Percentiles rank a stretch among this genome's conserved stretches.
These are phyloP conservation scores for Chaetorhynchus papuensis DNA, from an alignment of 2,113 vertebrate species.

Conservation along the genomic window DNA sequence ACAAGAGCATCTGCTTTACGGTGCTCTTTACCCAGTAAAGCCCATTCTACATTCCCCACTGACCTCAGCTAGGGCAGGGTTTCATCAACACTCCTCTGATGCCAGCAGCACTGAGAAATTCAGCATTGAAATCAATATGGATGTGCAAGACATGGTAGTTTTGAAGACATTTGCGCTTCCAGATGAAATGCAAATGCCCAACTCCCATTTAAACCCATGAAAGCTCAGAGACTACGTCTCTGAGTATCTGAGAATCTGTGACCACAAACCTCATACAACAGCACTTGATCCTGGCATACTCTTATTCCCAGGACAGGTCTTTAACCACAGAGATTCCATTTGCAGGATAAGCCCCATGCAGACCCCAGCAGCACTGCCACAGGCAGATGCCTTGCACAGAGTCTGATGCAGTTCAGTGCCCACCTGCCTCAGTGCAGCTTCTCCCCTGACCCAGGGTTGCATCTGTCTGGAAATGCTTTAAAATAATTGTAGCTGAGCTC, in stretches of 20 bases:
- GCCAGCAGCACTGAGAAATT: background rate
- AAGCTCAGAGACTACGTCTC: background rate
- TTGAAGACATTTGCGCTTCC: background rate
- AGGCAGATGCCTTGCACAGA: background rate
- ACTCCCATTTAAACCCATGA: background rate
- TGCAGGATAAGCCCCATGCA: background rate
- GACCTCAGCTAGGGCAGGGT: background rate
- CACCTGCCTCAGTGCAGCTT: background rate
- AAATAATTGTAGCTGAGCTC: slow-evolving; percentile 25
- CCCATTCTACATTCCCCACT: background rate
- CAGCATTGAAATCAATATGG: background rate
- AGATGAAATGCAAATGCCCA: background rate
- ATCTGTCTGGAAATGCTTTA: slow-evolving; percentile 6
- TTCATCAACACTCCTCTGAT: background rate
- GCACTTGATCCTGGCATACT: background rate
- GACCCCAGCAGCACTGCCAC: background rate
- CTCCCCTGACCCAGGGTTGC: background rate
- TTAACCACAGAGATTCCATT: background rate
- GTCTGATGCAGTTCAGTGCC: background rate
- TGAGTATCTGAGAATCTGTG: background rate
- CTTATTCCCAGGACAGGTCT: background rate
- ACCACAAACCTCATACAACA: background rate
- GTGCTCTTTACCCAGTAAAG: background rate
- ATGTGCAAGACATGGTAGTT: background rate
- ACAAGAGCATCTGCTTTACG: background rate